Evolutionary conservation across 1,140 invertebrate genomes (phyloP).

Genomic region (Watersipora subatra): DNA sequence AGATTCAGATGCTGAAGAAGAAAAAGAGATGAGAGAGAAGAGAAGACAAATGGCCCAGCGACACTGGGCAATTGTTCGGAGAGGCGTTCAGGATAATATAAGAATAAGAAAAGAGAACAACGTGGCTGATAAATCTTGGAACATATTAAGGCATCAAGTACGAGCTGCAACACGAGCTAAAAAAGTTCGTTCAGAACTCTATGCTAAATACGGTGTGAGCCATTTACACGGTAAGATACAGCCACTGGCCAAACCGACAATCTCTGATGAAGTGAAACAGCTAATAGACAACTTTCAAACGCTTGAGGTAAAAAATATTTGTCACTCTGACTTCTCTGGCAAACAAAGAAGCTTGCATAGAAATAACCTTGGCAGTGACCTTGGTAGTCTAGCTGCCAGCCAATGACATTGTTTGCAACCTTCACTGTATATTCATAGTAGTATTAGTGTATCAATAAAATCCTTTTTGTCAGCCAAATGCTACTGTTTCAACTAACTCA

Average conservation of each 20-base stretch:
- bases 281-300: background rate
- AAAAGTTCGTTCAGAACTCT: conserved; percentile 7
- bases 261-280: background rate
- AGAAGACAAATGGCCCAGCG: background rate
- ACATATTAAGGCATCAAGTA: background rate
- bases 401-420: too few species aligned
- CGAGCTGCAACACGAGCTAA: conserved; percentile 1
- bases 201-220: conserved; percentile 7
- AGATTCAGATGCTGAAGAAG: background rate
- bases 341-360: too few species aligned
- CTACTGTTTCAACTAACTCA: too few species aligned
- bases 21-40: background rate
- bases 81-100: background rate
- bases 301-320: background rate
- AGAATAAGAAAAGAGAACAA: background rate
- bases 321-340: background rate
- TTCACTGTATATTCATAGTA: too few species aligned
- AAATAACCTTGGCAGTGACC: too few species aligned
- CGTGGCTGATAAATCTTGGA: background rate
- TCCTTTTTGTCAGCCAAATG: too few species aligned
- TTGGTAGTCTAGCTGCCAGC: too few species aligned
- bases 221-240: background rate
- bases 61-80: background rate
- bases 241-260: background rate
- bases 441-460: too few species aligned